phyloP scores from a whole-genome alignment of 2,113 vertebrate genomes.

The Gymnogyps californianus region DNA sequence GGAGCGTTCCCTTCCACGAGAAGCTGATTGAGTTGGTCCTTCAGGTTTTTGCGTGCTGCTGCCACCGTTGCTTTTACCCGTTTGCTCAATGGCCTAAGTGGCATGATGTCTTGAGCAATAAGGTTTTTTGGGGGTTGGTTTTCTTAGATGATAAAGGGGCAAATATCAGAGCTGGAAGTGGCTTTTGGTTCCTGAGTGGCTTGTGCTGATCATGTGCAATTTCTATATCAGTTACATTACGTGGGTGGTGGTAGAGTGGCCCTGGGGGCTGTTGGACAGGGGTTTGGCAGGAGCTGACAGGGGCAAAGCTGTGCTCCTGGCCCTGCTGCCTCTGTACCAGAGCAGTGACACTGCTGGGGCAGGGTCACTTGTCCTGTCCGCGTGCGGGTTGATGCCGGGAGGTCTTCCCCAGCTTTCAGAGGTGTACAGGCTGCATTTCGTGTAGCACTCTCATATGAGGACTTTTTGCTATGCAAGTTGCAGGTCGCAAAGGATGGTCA shows the following conservation, averaged over 20 bases:
- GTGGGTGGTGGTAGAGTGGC: background rate
- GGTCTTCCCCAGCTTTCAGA: background rate
- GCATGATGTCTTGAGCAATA: background rate
- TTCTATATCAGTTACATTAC: accelerated
- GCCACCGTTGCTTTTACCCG: accelerated
- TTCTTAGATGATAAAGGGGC: background rate
- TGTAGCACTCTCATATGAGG: accelerated
- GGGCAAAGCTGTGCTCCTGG: background rate
- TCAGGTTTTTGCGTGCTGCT: background rate
- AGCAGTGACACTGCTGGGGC: background rate
- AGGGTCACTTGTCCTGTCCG: background rate
- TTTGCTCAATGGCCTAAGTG: background rate
- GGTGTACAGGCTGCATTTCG: accelerated
- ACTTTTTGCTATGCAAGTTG: background rate
- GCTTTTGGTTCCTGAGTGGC: background rate
- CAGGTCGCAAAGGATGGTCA: background rate
- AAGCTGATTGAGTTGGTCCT: background rate
- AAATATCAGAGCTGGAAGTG: background rate
- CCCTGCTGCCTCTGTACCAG: background rate
- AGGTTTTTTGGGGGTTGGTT: background rate
- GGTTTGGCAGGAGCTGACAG: background rate
- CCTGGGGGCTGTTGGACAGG: background rate
- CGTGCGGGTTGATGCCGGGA: accelerated
- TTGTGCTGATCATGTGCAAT: background rate
- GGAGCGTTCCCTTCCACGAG: accelerated